Evolutionary conservation across 2,888 invertebrate genomes (phyloP).

Genomic region (Eupelmus urozonus): DNA sequence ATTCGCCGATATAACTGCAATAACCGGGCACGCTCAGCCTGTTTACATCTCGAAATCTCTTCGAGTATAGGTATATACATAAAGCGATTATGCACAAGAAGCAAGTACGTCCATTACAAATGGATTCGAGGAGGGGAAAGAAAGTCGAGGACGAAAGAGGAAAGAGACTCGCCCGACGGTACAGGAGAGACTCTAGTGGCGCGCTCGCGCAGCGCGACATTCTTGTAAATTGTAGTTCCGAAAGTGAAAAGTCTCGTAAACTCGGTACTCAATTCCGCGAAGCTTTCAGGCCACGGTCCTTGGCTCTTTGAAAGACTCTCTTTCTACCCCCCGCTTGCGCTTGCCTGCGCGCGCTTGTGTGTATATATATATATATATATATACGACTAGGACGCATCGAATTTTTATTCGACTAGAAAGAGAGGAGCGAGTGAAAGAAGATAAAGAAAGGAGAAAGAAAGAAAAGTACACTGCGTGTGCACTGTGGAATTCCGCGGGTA

Average conservation of each 20-base stretch:
- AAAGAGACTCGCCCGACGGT: background rate
- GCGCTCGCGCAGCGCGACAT: constrained; percentile 39
- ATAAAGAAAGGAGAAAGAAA: background rate
- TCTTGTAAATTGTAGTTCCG: constrained; percentile 59
- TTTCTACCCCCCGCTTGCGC: background rate
- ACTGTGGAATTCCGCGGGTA: constrained; percentile 49
- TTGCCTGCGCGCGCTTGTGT: background rate
- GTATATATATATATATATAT: background rate
- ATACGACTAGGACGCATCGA: constrained; percentile 43
- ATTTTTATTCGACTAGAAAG: constrained; percentile 53
- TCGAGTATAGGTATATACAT: constrained; percentile 22
- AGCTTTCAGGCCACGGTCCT: constrained; percentile 51
- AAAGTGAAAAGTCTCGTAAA: constrained; percentile 61
- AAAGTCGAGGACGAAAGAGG: background rate
- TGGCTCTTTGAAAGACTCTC: constrained; percentile 41
- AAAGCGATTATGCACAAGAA: constrained; percentile 50
- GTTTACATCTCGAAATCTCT: constrained; percentile 50
- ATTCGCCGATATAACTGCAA: constrained; percentile 34
- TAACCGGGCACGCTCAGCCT: constrained; percentile 9
- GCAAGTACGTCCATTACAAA: constrained; percentile 52
- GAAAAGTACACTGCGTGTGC: constrained; percentile 33
- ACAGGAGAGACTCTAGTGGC: constrained; percentile 14
- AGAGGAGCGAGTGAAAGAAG: background rate
- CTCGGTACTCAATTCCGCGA: constrained; percentile 58
- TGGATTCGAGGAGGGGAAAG: constrained; percentile 47